Percentiles rank a stretch among this genome's conserved stretches.
Evolutionary conservation across 2,888 invertebrate genomes (phyloP).

Genomic region (Spilosoma lubricipeda): DNA sequence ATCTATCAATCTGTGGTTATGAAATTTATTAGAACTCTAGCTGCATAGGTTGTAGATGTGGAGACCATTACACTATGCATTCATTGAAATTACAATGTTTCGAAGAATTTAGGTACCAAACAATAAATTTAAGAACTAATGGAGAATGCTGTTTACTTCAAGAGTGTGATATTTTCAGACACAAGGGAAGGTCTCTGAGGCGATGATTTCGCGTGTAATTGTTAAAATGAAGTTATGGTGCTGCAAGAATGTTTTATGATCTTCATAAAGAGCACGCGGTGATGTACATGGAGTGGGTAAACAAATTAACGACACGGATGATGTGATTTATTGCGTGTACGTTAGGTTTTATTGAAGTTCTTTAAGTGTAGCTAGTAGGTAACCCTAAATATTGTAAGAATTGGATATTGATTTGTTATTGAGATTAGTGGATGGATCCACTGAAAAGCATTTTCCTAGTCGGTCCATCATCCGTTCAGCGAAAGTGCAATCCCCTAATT

Average conservation of each 20-base stretch:
- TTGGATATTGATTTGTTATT: too few species aligned
- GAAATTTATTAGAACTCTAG: background rate
- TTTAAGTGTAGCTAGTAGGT: background rate
- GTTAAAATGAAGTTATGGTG: background rate
- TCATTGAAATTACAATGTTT: background rate
- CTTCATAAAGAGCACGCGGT: background rate
- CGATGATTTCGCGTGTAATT: background rate
- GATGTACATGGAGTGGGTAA: background rate
- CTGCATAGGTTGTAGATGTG: background rate
- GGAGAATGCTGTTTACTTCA: slow-evolving; percentile 1
- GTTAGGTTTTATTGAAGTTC: background rate
- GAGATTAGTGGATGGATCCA: too few species aligned
- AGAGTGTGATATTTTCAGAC: slow-evolving; percentile 8
- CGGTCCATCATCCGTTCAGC: too few species aligned
- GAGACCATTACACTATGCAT: background rate
- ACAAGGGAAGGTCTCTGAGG: slow-evolving; percentile 8
- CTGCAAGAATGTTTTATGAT: background rate
- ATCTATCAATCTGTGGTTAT: background rate
- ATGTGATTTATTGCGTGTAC: background rate
- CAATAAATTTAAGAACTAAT: background rate
- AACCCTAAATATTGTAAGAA: background rate
- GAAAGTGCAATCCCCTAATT: too few species aligned
- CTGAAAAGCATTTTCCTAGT: background rate
- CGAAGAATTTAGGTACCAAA: background rate
- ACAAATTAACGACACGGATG: background rate